Percentiles rank a stretch among this genome's conserved stretches.
Conservation (phyloP, 2,888 invertebrate species). For the Syrphus vitripennis region DNA sequence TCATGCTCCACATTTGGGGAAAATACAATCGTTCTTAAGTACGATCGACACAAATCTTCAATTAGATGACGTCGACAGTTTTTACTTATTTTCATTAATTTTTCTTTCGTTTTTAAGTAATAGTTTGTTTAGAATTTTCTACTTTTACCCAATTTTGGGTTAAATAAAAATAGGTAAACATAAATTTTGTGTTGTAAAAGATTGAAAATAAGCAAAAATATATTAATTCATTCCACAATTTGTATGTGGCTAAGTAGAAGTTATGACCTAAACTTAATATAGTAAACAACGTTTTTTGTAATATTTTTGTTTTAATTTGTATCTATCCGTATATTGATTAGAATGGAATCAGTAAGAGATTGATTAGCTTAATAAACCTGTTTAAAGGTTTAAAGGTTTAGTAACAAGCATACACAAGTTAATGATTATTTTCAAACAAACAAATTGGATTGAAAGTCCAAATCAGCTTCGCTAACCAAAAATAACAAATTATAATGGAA, state of each 20-base stretch:
- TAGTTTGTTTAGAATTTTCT: constrained; percentile 26
- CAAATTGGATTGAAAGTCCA: too few species aligned
- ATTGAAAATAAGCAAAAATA: constrained; percentile 28
- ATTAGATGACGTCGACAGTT: constrained; percentile 57
- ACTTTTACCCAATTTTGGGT: constrained; percentile 15
- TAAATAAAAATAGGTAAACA: background rate
- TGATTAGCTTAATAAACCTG: too few species aligned
- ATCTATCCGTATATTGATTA: too few species aligned
- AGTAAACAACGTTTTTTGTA: constrained; percentile 32
- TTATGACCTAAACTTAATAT: constrained; percentile 29
- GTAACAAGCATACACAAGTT: too few species aligned
- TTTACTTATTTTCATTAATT: constrained; percentile 37
- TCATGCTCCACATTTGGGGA: constrained; percentile 99
- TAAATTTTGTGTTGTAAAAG: constrained; percentile 30
- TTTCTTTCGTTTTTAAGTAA: constrained; percentile 49
- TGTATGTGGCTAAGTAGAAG: constrained; percentile 53
- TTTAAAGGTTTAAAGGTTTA: too few species aligned
- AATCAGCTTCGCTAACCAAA: too few species aligned
- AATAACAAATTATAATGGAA: too few species aligned
- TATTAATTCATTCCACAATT: constrained; percentile 61
- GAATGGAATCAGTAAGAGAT: too few species aligned
- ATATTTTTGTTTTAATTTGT: background rate
- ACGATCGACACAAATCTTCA: background rate
- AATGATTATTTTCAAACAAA: too few species aligned
- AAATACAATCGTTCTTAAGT: constrained; percentile 94